Conservation (phyloP, 2,888 invertebrate species). For the Apotomis turbidana region DNA sequence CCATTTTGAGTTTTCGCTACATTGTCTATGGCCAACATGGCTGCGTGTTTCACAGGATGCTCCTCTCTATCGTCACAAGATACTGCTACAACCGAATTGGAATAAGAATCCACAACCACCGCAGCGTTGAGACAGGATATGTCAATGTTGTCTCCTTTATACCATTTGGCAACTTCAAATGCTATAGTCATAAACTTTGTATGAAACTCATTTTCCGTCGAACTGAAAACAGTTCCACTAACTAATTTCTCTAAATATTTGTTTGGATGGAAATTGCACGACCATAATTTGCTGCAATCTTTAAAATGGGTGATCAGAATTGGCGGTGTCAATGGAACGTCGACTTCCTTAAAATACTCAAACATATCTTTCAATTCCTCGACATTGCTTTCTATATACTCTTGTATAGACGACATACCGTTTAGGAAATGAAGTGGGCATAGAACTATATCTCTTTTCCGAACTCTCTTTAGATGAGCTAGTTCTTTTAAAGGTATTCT, state of each 20-base stretch:
- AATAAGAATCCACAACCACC: constrained; percentile 90
- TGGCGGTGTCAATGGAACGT: constrained; percentile 86
- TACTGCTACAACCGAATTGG: constrained; percentile 86
- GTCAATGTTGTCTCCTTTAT: constrained; percentile 48
- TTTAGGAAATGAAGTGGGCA: constrained; percentile 69
- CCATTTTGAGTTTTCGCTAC: constrained; percentile 93
- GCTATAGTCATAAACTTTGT: constrained; percentile 84
- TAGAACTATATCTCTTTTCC: constrained; percentile 82
- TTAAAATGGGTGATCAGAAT: constrained; percentile 87
- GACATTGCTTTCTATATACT: constrained; percentile 67
- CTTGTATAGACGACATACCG: constrained; percentile 62
- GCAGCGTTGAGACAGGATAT: constrained; percentile 58
- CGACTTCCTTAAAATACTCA: constrained; percentile 77
- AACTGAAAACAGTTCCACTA: constrained; percentile 84
- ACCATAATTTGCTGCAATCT: constrained; percentile 87
- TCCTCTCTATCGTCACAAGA: constrained; percentile 82
- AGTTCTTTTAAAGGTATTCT: constrained; percentile 84
- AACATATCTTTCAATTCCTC: constrained; percentile 77
- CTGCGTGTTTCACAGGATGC: constrained; percentile 92
- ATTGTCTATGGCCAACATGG: constrained; percentile 93
- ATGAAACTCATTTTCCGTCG: constrained; percentile 80
- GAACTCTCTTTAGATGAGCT: constrained; percentile 89
- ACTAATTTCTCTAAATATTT: constrained; percentile 87
- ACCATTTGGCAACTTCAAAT: constrained; percentile 79
- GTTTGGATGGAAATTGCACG: constrained; percentile 93